Evolutionary conservation across 1,140 invertebrate species (phyloP).

Genomic region (Plutomurus gul): DNA sequence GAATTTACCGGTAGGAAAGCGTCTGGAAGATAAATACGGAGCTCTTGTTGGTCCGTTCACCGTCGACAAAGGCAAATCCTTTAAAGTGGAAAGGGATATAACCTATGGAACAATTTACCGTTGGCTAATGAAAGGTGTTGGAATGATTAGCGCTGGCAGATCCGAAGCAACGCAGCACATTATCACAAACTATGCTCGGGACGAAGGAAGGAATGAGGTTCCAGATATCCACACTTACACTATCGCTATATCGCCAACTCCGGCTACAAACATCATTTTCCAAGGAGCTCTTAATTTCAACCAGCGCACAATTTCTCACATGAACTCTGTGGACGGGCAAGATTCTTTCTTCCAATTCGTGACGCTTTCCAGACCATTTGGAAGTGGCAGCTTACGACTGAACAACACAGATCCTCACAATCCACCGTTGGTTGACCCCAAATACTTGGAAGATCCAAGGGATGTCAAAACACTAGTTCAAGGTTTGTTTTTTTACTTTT

Average conservation of each 20-base stretch:
- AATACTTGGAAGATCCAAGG: slow-evolving; percentile 42
- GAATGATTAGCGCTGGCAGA: not conserved
- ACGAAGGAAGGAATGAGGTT: not conserved
- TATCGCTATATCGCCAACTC: slow-evolving; percentile 8
- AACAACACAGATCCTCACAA: slow-evolving; percentile 22
- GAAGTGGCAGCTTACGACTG: slow-evolving; percentile 6
- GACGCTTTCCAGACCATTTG: slow-evolving; percentile 34
- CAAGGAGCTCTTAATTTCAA: not conserved
- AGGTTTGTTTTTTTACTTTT: not conserved
- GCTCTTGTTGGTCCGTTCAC: slow-evolving; percentile 34
- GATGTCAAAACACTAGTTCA: slow-evolving; percentile 40
- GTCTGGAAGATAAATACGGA: slow-evolving; percentile 27
- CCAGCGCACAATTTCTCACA: slow-evolving; percentile 1
- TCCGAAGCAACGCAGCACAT: slow-evolving; percentile 17
- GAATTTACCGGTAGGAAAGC: not conserved
- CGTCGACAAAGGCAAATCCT: not conserved
- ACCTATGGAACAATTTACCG: not conserved
- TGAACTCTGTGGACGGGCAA: slow-evolving; percentile 12
- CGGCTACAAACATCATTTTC: not conserved
- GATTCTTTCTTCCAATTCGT: slow-evolving; percentile 48
- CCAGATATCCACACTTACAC: slow-evolving; percentile 32
- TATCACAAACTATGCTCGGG: not conserved
- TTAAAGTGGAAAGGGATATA: slow-evolving; percentile 19
- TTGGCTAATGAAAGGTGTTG: not conserved
- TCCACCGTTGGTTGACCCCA: slow-evolving; percentile 39